Evolutionary conservation across 2,888 invertebrate species (phyloP).

Genomic region (Himalopsyche anomala): DNA sequence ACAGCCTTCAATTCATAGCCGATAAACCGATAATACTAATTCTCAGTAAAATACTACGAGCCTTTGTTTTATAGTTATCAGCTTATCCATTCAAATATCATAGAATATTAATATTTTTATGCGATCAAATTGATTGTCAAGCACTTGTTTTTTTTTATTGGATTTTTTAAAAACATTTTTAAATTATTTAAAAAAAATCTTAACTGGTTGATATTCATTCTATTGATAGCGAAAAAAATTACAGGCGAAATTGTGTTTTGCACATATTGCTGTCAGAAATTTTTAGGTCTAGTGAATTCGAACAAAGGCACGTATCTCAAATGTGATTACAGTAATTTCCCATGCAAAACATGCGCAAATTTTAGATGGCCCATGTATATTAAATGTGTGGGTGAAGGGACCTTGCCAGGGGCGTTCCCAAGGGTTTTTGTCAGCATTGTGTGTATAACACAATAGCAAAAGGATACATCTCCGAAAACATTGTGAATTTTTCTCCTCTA

Average conservation of each 20-base stretch:
- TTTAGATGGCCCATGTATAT: conserved; percentile 52
- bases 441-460: conserved; percentile 26
- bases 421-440: conserved; percentile 30
- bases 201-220: no score
- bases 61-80: no score
- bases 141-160: no score
- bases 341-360: conserved; percentile 56
- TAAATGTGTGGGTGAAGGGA: conserved; percentile 31
- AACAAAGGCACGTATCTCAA: conserved; percentile 54
- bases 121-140: no score
- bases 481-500: background rate
- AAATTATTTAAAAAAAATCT: no score
- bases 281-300: conserved; percentile 48
- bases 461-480: conserved; percentile 20
- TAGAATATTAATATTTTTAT: no score
- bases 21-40: no score
- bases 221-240: no score
- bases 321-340: conserved; percentile 57
- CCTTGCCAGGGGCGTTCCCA: conserved; percentile 31
- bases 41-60: no score
- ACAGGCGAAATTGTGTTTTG: background rate
- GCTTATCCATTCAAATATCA: no score
- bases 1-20: no score
- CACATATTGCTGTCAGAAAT: background rate
- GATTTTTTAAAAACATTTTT: no score